A percentile compares a stretch with the other conserved stretches of the same genome.
Conservation (phyloP, 2,888 invertebrate genomes). For the Monopis laevigella region DNA sequence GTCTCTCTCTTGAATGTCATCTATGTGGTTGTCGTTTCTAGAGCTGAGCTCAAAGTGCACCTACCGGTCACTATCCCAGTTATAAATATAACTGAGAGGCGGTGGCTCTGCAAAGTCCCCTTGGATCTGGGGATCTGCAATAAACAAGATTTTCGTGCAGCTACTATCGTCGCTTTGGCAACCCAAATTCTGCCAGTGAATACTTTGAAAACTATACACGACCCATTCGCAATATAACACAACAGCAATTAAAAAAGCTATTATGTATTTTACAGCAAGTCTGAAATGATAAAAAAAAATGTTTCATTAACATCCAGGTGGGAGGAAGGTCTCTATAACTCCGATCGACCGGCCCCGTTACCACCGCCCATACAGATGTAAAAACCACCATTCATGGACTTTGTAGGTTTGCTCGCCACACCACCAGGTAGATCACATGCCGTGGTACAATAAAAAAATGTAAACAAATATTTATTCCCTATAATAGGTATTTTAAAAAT, state of each 20-base stretch:
- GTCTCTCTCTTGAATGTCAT: background rate
- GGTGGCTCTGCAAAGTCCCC: slow-evolving; percentile 80
- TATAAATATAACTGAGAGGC: slow-evolving; percentile 73
- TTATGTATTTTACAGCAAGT: slow-evolving; percentile 37
- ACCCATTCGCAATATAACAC: slow-evolving; percentile 67
- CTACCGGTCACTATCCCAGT: slow-evolving; percentile 92
- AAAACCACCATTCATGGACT: no score
- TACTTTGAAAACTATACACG: slow-evolving; percentile 46
- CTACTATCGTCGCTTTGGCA: slow-evolving; percentile 49
- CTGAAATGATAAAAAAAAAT: slow-evolving; percentile 27
- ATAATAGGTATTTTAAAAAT: no score
- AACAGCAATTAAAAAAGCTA: slow-evolving; percentile 30
- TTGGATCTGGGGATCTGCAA: slow-evolving; percentile 93
- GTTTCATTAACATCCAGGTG: no score
- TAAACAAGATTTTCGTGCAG: slow-evolving; percentile 74
- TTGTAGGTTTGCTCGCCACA: no score
- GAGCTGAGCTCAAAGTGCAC: no score
- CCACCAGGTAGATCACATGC: no score
- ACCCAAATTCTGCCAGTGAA: slow-evolving; percentile 48
- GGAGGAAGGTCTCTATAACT: no score
- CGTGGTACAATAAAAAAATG: no score
- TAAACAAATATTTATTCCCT: no score
- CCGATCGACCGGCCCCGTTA: no score
- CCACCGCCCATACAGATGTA: no score
- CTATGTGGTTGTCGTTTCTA: no score